Evolutionary conservation across 2,888 invertebrate genomes (phyloP).

Genomic region (Campaea margaritaria): DNA sequence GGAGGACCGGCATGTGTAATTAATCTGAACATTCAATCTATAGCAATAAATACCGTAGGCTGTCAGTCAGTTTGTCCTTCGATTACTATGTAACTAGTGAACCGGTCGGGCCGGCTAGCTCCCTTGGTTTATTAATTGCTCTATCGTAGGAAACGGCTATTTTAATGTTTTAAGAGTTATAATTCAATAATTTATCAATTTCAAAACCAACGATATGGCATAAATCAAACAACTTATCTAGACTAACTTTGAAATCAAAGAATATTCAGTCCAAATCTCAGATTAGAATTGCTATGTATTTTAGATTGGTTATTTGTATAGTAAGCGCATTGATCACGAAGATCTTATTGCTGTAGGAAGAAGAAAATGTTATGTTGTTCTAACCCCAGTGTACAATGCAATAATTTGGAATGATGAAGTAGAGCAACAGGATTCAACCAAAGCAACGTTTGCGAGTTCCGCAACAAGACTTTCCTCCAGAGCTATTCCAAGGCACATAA

Average conservation of each 20-base stretch:
- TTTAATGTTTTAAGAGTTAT: conserved; percentile 36
- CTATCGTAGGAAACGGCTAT: conserved; percentile 56
- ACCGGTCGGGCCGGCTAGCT: conserved; percentile 61
- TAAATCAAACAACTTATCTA: neutral
- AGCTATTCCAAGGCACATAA: conserved; percentile 26
- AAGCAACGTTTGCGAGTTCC: conserved; percentile 1
- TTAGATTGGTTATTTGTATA: no score
- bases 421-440: neutral
- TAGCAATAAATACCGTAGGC: conserved; percentile 74
- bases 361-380: no score
- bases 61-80: conserved; percentile 75
- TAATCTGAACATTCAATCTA: conserved; percentile 76
- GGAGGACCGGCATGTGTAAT: conserved; percentile 68
- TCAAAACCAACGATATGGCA: conserved; percentile 9
- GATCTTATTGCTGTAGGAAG: no score
- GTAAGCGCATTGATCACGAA: no score
- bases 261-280: no score
- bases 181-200: conserved; percentile 18
- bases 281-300: no score
- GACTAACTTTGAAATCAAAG: no score
- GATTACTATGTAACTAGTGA: conserved; percentile 65
- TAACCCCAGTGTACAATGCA: no score
- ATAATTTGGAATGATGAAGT: neutral
- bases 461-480: conserved; percentile 22
- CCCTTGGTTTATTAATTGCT: conserved; percentile 60